These are phyloP conservation scores for Aratinga solstitialis DNA, from an alignment of 2,797 vertebrate genomes.

Conservation along the genomic window DNA sequence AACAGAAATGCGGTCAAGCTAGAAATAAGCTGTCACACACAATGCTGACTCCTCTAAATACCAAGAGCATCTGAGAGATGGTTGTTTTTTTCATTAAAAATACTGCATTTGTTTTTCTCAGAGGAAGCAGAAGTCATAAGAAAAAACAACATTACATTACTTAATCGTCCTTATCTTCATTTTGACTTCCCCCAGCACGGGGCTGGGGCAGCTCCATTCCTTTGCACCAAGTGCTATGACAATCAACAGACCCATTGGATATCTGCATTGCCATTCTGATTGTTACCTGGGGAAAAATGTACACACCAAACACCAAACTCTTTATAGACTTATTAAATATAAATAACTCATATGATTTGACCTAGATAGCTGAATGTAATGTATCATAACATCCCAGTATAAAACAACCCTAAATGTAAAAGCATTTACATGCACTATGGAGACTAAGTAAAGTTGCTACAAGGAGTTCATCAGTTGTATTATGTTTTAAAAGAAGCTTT, in stretches of 20 bases:
- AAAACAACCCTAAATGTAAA: not conserved
- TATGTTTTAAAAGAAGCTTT: not conserved
- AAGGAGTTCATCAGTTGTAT: not conserved
- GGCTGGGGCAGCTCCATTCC: not conserved
- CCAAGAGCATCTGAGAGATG: not conserved
- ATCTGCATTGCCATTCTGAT: conserved; percentile 18
- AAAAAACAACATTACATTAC: conserved; percentile 15
- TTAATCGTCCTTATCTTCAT: conserved; percentile 36
- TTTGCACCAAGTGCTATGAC: not conserved
- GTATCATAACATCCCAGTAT: not conserved
- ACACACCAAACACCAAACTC: not conserved
- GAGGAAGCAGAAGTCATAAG: not conserved
- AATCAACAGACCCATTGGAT: conserved; percentile 29
- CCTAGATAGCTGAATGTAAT: conserved; percentile 49
- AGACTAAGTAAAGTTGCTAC: not conserved
- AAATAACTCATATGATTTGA: conserved; percentile 54
- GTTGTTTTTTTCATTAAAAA: conserved; percentile 17
- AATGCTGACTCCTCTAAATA: conserved; percentile 33
- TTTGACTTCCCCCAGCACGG: conserved; percentile 20
- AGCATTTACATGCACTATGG: not conserved
- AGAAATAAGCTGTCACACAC: conserved; percentile 17
- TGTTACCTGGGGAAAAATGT: conserved; percentile 44
- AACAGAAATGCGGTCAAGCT: not conserved
- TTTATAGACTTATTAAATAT: conserved; percentile 50
- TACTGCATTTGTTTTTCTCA: conserved; percentile 4